Conservation (phyloP, 2,113 vertebrate species). For the Lophius piscatorius region DNA sequence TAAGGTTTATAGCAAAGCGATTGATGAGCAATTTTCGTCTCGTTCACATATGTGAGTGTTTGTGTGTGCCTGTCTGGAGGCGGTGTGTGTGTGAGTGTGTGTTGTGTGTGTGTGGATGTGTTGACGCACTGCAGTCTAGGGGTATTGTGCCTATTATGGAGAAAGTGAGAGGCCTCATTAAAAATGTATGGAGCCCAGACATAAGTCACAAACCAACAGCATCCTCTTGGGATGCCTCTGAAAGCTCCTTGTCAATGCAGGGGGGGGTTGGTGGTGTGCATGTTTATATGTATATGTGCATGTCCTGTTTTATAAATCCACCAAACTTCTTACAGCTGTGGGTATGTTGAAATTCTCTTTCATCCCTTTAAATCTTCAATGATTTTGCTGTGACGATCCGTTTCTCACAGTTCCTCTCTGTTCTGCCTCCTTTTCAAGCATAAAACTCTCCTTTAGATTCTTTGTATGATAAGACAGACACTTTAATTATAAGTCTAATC, state of each 20-base stretch:
- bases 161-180: conserved; percentile 76
- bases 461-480: conserved; percentile 40
- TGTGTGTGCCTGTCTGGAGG: no score
- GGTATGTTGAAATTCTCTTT: conserved; percentile 14
- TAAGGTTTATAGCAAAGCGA: conserved; percentile 12
- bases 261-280: neutral
- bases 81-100: neutral
- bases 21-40: no score
- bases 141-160: conserved; percentile 77
- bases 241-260: conserved; percentile 27
- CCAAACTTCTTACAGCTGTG: neutral
- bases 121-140: conserved; percentile 75
- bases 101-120: conserved; percentile 54
- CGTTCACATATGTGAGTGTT: conserved; percentile 13
- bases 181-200: conserved; percentile 67
- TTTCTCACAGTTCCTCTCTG: neutral
- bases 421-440: conserved; percentile 41
- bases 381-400: conserved; percentile 12
- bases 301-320: neutral
- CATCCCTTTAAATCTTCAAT: conserved; percentile 18
- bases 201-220: conserved; percentile 55
- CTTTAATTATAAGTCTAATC: conserved; percentile 53
- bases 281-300: conserved; percentile 3
- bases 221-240: conserved; percentile 48
- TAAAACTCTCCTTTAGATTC: conserved; percentile 53